Conservation (phyloP, 2,888 invertebrate species). For the Drosophila formosana region DNA sequence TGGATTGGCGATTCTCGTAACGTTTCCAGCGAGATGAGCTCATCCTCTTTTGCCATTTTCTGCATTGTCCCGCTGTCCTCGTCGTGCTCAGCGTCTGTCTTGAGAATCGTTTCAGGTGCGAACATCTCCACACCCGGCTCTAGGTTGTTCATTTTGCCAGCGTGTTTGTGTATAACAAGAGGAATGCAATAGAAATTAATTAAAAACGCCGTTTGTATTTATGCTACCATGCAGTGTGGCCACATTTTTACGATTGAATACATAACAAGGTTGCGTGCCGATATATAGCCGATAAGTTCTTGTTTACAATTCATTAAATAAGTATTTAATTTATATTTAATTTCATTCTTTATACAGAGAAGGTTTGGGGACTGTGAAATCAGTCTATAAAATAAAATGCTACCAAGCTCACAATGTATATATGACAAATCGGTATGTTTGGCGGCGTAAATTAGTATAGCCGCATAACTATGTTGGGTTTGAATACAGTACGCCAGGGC, state of each 20-base stretch:
- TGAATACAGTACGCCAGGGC: too few relatives aligned
- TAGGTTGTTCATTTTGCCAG: constrained; percentile 36
- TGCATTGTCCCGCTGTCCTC: constrained; percentile 2
- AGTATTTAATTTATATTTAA: too few relatives aligned
- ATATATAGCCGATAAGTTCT: not conserved
- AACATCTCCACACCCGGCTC: constrained; percentile 54
- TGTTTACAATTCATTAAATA: too few relatives aligned
- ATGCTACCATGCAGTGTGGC: constrained; percentile 40
- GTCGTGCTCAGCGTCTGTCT: constrained; percentile 33
- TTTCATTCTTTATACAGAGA: too few relatives aligned
- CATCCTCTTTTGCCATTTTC: constrained; percentile 85
- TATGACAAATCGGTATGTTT: not conserved
- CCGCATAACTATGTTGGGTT: too few relatives aligned
- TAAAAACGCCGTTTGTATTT: constrained; percentile 49
- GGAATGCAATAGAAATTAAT: constrained; percentile 25
- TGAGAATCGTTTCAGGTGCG: constrained; percentile 59
- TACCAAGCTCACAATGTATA: not conserved
- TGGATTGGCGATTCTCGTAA: constrained; percentile 96
- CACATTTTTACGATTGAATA: constrained; percentile 28
- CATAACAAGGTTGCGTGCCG: not conserved
- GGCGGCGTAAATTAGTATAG: not conserved
- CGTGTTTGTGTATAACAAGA: not conserved
- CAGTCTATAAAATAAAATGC: not conserved
- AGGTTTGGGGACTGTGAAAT: too few relatives aligned
- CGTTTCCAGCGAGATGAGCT: constrained; percentile 95